Evolutionary conservation across 2,797 vertebrate species (phyloP).

Genomic region (Vespertilio murinus): DNA sequence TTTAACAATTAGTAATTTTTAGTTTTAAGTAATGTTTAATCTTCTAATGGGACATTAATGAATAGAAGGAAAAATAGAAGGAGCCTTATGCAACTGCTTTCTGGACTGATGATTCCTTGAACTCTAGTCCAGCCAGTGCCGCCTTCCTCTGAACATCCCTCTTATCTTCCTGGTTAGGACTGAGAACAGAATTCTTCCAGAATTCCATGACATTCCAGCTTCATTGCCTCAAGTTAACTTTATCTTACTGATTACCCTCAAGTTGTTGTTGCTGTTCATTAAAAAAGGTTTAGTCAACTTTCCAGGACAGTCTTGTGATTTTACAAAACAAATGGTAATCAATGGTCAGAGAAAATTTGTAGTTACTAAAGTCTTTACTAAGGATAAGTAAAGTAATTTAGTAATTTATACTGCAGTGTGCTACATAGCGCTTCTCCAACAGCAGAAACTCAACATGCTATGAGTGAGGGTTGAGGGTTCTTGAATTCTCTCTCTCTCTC

Average conservation of each 20-base stretch:
- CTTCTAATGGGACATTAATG: not conserved
- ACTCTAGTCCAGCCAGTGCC: not conserved
- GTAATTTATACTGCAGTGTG: slow-evolving; percentile 33
- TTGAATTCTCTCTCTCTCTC: not conserved
- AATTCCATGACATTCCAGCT: slow-evolving; percentile 11
- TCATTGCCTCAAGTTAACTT: not conserved
- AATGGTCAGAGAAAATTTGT: not conserved
- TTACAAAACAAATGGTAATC: slow-evolving; percentile 41
- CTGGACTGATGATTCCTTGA: not conserved
- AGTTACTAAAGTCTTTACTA: too few species aligned
- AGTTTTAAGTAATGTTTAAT: slow-evolving; percentile 38
- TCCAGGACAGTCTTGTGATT: not conserved
- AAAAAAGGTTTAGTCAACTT: slow-evolving; percentile 12
- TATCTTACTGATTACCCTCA: not conserved
- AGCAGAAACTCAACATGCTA: not conserved
- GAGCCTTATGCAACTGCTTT: not conserved
- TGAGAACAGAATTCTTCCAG: not conserved
- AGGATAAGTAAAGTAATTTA: too few species aligned
- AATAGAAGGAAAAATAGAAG: not conserved
- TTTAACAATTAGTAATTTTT: slow-evolving; percentile 2
- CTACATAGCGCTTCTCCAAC: slow-evolving; percentile 26
- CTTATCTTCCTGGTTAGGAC: not conserved
- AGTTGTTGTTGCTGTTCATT: slow-evolving; percentile 15
- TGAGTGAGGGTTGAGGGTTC: slow-evolving; percentile 33
- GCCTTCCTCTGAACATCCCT: not conserved